Conservation (phyloP, 2,888 invertebrate species). For the Andrena minutula region DNA sequence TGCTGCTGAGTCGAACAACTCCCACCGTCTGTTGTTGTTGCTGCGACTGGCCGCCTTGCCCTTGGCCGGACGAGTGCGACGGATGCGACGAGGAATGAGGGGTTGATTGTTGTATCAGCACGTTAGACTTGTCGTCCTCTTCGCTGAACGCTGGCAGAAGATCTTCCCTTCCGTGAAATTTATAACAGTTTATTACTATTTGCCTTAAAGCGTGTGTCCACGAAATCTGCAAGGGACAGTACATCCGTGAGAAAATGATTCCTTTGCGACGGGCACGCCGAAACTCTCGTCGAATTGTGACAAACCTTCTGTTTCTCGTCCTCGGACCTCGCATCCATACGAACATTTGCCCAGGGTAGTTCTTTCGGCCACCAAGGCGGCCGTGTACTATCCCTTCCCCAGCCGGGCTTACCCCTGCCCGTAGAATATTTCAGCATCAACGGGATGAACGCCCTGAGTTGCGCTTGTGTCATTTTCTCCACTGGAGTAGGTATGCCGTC, state of each 20-base stretch:
- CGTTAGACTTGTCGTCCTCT: conserved; percentile 93
- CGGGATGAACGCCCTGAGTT: conserved; percentile 97
- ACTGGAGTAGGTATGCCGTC: conserved; percentile 99
- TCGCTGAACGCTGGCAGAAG: conserved; percentile 97
- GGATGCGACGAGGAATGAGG: conserved; percentile 80
- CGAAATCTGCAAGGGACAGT: conserved; percentile 93
- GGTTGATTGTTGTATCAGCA: conserved; percentile 86
- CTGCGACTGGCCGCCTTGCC: conserved; percentile 77
- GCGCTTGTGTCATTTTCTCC: conserved; percentile 99
- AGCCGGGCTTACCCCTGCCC: conserved; percentile 98
- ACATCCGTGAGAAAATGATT: neutral
- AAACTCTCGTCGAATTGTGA: neutral
- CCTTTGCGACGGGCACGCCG: neutral
- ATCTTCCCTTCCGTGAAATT: conserved; percentile 98
- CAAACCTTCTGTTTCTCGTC: conserved; percentile 98
- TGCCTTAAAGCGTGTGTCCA: conserved; percentile 99
- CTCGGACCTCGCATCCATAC: conserved; percentile 98
- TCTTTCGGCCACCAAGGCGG: conserved; percentile 99
- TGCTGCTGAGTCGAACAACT: conserved; percentile 83
- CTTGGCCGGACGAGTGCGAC: conserved; percentile 77
- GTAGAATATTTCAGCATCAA: conserved; percentile 99
- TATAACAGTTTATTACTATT: conserved; percentile 99
- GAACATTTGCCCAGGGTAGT: conserved; percentile 98
- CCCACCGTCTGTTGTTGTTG: conserved; percentile 84
- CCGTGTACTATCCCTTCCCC: conserved; percentile 98